Evolutionary conservation across 2,888 invertebrate species (phyloP).

Genomic region (Eilema griseolum): DNA sequence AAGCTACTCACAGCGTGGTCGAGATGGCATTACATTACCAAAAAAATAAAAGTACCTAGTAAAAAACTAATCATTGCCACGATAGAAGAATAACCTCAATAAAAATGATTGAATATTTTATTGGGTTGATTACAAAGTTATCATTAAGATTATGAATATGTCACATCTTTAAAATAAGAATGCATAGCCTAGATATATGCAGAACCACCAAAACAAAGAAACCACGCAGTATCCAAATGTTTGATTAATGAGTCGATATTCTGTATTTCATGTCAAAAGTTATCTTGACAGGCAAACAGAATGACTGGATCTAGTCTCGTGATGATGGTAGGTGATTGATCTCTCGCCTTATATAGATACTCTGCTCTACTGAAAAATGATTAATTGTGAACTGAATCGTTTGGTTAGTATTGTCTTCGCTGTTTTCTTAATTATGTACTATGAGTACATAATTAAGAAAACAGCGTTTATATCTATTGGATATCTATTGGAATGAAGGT

Average conservation of each 20-base stretch:
- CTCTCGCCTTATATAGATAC: conserved; percentile 12
- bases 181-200: neutral
- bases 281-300: conserved; percentile 42
- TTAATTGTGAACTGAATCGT: conserved; percentile 3
- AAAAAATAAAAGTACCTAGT: too few species aligned
- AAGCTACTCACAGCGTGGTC: too few species aligned
- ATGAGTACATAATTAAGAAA: too few species aligned
- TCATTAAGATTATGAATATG: neutral
- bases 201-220: neutral
- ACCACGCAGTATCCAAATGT: conserved; percentile 15
- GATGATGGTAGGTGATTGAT: conserved; percentile 40
- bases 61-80: too few species aligned
- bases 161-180: neutral
- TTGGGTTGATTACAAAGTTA: neutral
- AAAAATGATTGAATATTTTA: neutral
- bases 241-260: conserved; percentile 36
- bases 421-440: neutral
- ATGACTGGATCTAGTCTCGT: conserved; percentile 38
- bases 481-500: too few species aligned
- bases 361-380: conserved; percentile 9
- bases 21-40: too few species aligned
- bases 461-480: too few species aligned
- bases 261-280: conserved; percentile 35
- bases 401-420: neutral
- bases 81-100: too few species aligned